A percentile compares a stretch with the other conserved stretches of the same genome.
phyloP scores from a whole-genome alignment of 2,888 invertebrate species.

The Drosophila trichaetosa region DNA sequence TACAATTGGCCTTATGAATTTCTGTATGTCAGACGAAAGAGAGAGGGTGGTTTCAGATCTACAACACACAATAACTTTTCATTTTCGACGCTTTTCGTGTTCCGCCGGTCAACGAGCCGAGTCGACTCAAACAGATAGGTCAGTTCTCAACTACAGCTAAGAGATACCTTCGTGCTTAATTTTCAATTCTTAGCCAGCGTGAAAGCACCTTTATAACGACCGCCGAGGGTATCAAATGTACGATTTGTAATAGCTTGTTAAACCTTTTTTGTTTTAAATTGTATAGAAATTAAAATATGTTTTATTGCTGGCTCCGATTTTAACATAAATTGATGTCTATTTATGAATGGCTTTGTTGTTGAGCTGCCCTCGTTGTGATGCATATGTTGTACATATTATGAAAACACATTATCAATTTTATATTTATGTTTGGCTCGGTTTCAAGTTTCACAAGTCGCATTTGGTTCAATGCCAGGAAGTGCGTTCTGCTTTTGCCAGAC shows the following conservation, averaged over 20 bases:
- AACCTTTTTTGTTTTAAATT: not conserved
- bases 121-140: not conserved
- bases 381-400: conserved; percentile 11
- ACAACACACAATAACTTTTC: not conserved
- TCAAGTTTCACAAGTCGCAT: conserved; percentile 66
- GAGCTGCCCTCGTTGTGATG: conserved; percentile 40
- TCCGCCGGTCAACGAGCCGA: not conserved
- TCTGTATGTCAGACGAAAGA: conserved; percentile 21
- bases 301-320: not conserved
- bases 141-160: not conserved
- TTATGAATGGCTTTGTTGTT: conserved; percentile 1
- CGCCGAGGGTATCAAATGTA: not conserved
- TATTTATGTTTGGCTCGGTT: conserved; percentile 43
- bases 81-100: not conserved
- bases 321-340: not conserved
- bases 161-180: not conserved
- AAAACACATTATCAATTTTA: conserved; percentile 58
- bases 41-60: conserved; percentile 38
- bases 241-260: not conserved
- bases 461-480: conserved; percentile 76
- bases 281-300: not conserved
- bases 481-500: conserved; percentile 65
- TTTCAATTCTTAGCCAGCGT: not conserved
- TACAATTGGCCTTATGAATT: conserved; percentile 65
- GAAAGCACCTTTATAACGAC: not conserved